A percentile compares a stretch with the other conserved stretches of the same genome.
Evolutionary conservation across 2,113 vertebrate species (phyloP).

Genomic region (Saimiri boliviensis): DNA sequence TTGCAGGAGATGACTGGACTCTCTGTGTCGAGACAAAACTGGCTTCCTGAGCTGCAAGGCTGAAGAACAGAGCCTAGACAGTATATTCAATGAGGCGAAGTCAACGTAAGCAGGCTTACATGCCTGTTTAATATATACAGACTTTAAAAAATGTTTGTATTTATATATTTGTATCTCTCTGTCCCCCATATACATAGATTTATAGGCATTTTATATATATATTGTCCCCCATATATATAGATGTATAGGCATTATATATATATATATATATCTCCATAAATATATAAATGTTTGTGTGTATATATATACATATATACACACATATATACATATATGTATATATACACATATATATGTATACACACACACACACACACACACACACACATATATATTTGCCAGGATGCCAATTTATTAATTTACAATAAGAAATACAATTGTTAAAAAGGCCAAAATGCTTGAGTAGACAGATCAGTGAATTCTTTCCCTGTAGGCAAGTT

Average conservation of each 20-base stretch:
- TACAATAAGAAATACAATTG: constrained; percentile 52
- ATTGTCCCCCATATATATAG: too few relatives aligned
- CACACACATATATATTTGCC: background rate
- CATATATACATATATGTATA: background rate
- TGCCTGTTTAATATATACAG: constrained; percentile 41
- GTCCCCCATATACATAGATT: background rate
- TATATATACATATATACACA: background rate
- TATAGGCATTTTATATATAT: too few relatives aligned
- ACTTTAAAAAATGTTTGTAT: constrained; percentile 8
- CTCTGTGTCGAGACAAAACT: background rate
- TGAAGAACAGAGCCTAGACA: background rate
- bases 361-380: too few relatives aligned
- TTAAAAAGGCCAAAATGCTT: constrained; percentile 63
- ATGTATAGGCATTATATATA: background rate
- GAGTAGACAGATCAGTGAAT: constrained; percentile 53
- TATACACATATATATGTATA: background rate
- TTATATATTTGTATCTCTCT: constrained; percentile 38
- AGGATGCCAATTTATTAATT: constrained; percentile 64
- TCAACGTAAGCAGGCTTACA: background rate
- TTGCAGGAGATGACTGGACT: background rate
- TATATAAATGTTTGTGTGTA: background rate
- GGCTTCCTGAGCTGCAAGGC: constrained; percentile 19
- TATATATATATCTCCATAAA: background rate
- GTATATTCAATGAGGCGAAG: constrained; percentile 40
- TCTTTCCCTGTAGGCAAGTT: constrained; percentile 60